These are phyloP conservation scores for Phodopus roborovskii DNA, from an alignment of 2,113 vertebrate genomes.

Conservation along the genomic window DNA sequence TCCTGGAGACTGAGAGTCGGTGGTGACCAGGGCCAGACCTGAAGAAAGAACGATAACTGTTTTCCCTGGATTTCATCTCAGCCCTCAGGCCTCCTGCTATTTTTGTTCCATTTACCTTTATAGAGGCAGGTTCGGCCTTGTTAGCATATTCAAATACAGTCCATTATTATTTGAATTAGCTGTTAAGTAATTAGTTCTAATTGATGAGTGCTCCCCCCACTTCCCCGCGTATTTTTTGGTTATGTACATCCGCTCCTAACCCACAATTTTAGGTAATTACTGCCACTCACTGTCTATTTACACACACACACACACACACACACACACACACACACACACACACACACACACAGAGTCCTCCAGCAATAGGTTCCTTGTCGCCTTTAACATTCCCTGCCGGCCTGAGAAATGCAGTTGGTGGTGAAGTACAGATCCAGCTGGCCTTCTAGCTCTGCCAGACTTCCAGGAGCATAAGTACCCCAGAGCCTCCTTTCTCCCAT, in stretches of 20 bases:
- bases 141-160: slow-evolving; percentile 86
- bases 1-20: rapidly evolving
- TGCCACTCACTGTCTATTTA: slow-evolving; percentile 87
- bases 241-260: slow-evolving; percentile 90
- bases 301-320: slow-evolving; percentile 67
- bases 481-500: background rate
- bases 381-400: background rate
- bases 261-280: slow-evolving; percentile 89
- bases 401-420: background rate
- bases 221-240: slow-evolving; percentile 85
- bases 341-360: slow-evolving; percentile 21
- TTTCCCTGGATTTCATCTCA: background rate
- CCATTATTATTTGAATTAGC: slow-evolving; percentile 91
- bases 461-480: background rate
- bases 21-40: too few species aligned
- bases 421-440: background rate
- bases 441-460: background rate
- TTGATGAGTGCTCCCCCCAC: slow-evolving; percentile 85
- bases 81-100: slow-evolving; percentile 4
- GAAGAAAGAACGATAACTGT: rapidly evolving
- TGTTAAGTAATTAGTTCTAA: slow-evolving; percentile 90
- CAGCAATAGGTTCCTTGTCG: slow-evolving; percentile 58
- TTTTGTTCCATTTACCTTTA: slow-evolving; percentile 83
- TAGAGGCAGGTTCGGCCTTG: slow-evolving; percentile 83
- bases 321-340: background rate